Base-by-base conservation (phyloP, 2,113 vertebrate species). In the Numida meleagris region DNA sequence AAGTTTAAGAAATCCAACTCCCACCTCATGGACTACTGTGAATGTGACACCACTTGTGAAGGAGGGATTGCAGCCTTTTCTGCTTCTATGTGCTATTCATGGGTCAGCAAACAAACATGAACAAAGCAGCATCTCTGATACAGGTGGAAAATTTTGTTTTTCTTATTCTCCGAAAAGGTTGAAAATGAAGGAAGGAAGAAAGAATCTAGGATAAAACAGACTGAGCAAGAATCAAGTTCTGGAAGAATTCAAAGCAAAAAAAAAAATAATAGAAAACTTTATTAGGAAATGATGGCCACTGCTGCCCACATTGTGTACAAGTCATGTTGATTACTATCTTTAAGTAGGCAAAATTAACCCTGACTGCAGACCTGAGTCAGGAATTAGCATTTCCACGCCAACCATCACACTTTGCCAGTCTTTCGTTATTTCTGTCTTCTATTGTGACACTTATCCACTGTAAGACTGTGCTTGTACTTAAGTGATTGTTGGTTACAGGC, bases 111-210 rank as follows among this genome's bases (percentile, higher is more conserved):
- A 68, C 86, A 17, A 11, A 76, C 0, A 1, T 34, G 36, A 81
- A 43, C 16, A 61, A 86, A 75, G 62, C 14, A 55, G 25, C 4
- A 1, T 9, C 81, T 50, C 45, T 42, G 36, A 72, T 34, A 57
- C 0, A 1, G 34, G 8, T 33, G 14, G 73, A 62, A 6, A 25
- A 24, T 61, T 51, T 3, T 2, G 1, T 10, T 36, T 43, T 33
- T 48, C 2, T 86, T 17, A 53, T 78, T 65, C 38, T 85, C 63
- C 72, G 34, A 63, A 36, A 55, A 42, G 13, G 34, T 36, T 57
- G 31, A 86, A 48, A 79, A 34, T 17, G 3, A 75, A 48, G 16
- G 25, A 65, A 36, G 9, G 33, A 74, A 68, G 27, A 34, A 76
- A 27, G 24, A 36, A 72, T 48, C 16, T 1, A 1, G 12, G 24